phyloP scores from a whole-genome alignment of 2,888 invertebrate species.

The Ypsolopha scabrella region DNA sequence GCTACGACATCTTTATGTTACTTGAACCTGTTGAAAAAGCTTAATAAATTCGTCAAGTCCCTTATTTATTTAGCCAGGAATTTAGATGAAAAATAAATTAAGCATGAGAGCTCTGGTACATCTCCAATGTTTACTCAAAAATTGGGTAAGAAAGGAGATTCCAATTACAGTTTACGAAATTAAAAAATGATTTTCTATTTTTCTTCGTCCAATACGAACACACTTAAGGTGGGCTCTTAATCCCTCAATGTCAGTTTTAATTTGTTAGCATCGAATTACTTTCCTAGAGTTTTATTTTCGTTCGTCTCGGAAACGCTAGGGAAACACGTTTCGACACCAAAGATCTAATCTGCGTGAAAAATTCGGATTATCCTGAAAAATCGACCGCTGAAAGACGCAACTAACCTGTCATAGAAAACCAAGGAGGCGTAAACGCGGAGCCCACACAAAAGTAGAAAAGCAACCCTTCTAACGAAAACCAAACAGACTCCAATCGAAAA shows the following conservation, averaged over 20 bases:
- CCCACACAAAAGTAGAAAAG: conserved; percentile 16
- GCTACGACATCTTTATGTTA: too few relatives aligned
- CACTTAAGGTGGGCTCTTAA: conserved; percentile 51
- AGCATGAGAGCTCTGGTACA: too few relatives aligned
- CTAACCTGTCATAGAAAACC: not conserved
- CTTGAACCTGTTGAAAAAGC: too few relatives aligned
- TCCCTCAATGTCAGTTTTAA: conserved; percentile 68
- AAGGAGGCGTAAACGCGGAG: not conserved
- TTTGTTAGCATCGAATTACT: conserved; percentile 64
- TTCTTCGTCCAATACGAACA: conserved; percentile 35
- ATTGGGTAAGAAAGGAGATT: not conserved
- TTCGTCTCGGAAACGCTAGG: conserved; percentile 39
- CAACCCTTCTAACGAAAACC: conserved; percentile 17
- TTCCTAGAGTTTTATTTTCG: conserved; percentile 60
- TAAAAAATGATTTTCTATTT: conserved; percentile 28
- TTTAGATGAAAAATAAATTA: too few relatives aligned
- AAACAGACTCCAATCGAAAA: conserved; percentile 57
- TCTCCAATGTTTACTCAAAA: not conserved
- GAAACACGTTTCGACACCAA: conserved; percentile 53
- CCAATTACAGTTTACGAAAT: conserved; percentile 23
- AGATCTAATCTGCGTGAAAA: conserved; percentile 36
- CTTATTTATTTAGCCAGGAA: too few relatives aligned
- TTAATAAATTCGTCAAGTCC: too few relatives aligned
- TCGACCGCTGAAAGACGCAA: not conserved
- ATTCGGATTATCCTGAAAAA: conserved; percentile 10